phyloP scores from a whole-genome alignment of 2,113 vertebrate species.

The Leuciscus idus region DNA sequence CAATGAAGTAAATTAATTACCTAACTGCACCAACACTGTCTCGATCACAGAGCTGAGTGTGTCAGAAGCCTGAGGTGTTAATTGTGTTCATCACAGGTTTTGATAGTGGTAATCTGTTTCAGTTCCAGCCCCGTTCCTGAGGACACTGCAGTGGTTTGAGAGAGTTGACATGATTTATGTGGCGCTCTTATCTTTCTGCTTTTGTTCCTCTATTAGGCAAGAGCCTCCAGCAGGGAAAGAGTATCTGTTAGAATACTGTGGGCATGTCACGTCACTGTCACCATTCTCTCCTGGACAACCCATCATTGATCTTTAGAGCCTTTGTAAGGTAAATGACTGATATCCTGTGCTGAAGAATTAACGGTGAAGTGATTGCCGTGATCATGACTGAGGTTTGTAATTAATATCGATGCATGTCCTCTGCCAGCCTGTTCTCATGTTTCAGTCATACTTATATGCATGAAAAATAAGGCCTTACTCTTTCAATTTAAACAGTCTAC shows the following conservation, averaged over 20 bases:
- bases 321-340: slow-evolving; percentile 36
- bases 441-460: not conserved
- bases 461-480: not conserved
- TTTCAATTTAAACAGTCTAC: not conserved
- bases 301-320: slow-evolving; percentile 28
- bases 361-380: not conserved
- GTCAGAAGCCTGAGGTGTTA: slow-evolving; percentile 30
- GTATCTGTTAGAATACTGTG: slow-evolving; percentile 39
- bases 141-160: slow-evolving; percentile 28
- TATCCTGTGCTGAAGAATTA: not conserved
- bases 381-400: slow-evolving; percentile 19
- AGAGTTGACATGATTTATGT: slow-evolving; percentile 35
- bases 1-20: slow-evolving; percentile 40
- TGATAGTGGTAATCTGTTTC: slow-evolving; percentile 43
- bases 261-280: slow-evolving; percentile 41
- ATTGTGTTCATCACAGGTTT: slow-evolving; percentile 46
- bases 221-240: slow-evolving; percentile 24
- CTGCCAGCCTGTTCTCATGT: not conserved
- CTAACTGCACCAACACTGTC: slow-evolving; percentile 1
- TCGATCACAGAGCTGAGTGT: slow-evolving; percentile 1
- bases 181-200: slow-evolving; percentile 26
- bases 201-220: slow-evolving; percentile 45
- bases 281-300: slow-evolving; percentile 25
- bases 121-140: slow-evolving; percentile 1
- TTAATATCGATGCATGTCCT: slow-evolving; percentile 8